Base-by-base conservation (phyloP, 2,888 invertebrate genomes). In the Ypsolopha scabrella region DNA sequence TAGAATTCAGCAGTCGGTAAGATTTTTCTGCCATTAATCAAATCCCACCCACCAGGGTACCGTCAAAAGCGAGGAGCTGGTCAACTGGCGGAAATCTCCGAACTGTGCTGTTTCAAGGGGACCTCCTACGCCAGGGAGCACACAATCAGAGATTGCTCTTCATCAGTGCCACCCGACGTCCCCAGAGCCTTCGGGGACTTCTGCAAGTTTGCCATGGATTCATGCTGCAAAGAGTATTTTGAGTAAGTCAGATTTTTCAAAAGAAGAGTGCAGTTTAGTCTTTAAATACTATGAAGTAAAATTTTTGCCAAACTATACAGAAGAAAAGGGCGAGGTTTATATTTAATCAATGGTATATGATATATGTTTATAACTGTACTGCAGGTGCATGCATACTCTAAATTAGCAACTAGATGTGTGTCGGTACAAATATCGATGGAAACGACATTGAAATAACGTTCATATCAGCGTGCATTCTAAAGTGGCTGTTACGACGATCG, bases 161-260 rank as follows among this genome's bases (percentile, higher is more conserved):
- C 66, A 0, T 64, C 67, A 0, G 56, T 67, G 0, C 73, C 76
- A 0, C 67, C 71, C 0, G 70, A 69, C 6, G 68, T 85, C 0
- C 65, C 75, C 0, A 41, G 63, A 0, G 55, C 53, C 0, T 71
- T 75, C 11, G 62, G 60, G 0, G 56, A 70, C 0, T 58, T 83
- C 33, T 86, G 85, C 52, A 58, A 67, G 7, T 67, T 77, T 41
- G 80, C 80, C 0, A 77, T 79, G 62, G 67, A 72, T 6, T 71
- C 78, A 44, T 86, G 85, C 61, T 85, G 85, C 53, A 73, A 69
- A 50, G 80, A 81, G 39, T 81, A 79, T 53, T 75, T 68, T 53
- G 64, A 63, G 85, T 83, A 55, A 75, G 80, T 68, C 24, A 24
- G 24, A 24, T 24, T 24, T 24, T 2, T 24, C 24, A 24, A 24